These are phyloP conservation scores for Matsumurasca onukii DNA, from an alignment of 1,140 invertebrate species.

Conservation along the genomic window DNA sequence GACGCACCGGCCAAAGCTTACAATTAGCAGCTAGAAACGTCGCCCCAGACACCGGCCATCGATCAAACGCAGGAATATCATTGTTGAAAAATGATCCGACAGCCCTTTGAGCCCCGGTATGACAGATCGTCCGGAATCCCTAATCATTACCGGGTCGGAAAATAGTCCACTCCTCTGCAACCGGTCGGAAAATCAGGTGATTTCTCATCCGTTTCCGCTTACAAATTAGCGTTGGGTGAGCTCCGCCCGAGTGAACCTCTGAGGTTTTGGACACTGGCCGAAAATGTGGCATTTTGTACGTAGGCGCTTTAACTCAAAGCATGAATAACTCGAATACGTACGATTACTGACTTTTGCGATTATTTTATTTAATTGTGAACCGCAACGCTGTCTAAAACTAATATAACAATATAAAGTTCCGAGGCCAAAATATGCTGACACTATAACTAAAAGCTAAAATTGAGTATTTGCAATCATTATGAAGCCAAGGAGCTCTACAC, in stretches of 20 bases:
- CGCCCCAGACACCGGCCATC: conserved; percentile 7
- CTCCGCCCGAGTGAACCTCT: not conserved
- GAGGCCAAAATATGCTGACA: too few species aligned
- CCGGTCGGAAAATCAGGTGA: not conserved
- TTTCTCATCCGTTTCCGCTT: not conserved
- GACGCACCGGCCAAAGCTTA: conserved; percentile 10
- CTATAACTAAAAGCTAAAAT: too few species aligned
- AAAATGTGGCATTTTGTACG: too few species aligned
- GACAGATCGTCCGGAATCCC: not conserved
- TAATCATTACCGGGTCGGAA: not conserved
- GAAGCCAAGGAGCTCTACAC: too few species aligned
- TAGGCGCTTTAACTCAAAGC: too few species aligned
- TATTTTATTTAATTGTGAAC: not conserved
- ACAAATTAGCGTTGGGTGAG: not conserved
- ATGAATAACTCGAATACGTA: too few species aligned
- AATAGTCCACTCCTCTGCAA: too few species aligned
- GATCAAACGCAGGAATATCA: conserved; percentile 7
- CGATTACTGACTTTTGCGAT: too few species aligned
- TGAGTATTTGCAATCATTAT: too few species aligned
- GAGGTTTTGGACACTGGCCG: too few species aligned
- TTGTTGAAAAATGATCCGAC: conserved; percentile 19
- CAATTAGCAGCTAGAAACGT: conserved; percentile 19
- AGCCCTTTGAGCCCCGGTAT: not conserved
- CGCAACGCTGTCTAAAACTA: not conserved
- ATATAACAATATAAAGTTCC: not conserved